These are phyloP conservation scores for Bryconaethiops microstoma DNA, from an alignment of 2,797 vertebrate genomes.

Conservation along the genomic window DNA sequence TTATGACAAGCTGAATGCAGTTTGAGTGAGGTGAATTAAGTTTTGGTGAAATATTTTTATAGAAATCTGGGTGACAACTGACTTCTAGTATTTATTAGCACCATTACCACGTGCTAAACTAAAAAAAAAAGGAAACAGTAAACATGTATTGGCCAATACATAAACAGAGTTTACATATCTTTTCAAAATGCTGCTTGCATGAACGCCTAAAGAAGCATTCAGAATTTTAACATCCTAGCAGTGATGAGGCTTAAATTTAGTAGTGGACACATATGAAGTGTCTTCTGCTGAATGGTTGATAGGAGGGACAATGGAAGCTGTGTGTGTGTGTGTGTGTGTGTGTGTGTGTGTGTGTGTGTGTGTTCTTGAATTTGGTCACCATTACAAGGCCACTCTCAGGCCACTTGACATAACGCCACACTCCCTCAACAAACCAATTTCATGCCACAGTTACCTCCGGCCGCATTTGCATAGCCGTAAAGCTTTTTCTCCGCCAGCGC, in stretches of 20 bases:
- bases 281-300: too few relatives aligned
- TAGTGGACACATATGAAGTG: not conserved
- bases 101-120: too few relatives aligned
- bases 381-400: conserved; percentile 30
- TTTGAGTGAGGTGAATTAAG: too few relatives aligned
- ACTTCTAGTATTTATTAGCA: too few relatives aligned
- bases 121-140: too few relatives aligned
- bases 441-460: conserved; percentile 52
- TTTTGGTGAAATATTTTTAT: too few relatives aligned
- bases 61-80: too few relatives aligned
- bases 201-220: not conserved
- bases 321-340: too few relatives aligned
- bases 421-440: conserved; percentile 53
- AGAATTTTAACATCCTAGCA: too few relatives aligned
- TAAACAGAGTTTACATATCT: not conserved
- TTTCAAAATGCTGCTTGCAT: not conserved
- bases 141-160: too few relatives aligned
- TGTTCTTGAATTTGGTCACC: not conserved
- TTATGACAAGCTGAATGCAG: too few relatives aligned
- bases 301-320: not conserved
- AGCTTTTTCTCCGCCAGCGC: conserved; percentile 44
- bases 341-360: too few relatives aligned
- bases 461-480: conserved; percentile 44
- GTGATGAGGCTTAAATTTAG: not conserved
- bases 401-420: conserved; percentile 45